A percentile compares a stretch with the other conserved stretches of the same genome.
Evolutionary conservation across 2,113 vertebrate genomes (phyloP).

Genomic region (Grantiella picta): DNA sequence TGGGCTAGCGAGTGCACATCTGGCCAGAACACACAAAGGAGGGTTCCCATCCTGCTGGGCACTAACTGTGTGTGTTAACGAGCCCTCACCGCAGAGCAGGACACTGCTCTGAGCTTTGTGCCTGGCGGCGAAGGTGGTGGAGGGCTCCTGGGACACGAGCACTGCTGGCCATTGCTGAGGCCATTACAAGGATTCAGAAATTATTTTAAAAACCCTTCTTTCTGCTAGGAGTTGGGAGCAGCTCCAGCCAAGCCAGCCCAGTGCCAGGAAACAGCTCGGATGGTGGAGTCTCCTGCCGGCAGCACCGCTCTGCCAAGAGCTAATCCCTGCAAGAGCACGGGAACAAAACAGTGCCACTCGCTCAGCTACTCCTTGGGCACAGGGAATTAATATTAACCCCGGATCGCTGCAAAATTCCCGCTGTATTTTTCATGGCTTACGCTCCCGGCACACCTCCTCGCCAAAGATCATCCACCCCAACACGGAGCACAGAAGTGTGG

Average conservation of each 20-base stretch:
- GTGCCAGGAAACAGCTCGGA: constrained; percentile 41
- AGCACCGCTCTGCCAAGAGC: not conserved
- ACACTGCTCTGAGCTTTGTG: not conserved
- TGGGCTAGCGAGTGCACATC: not conserved
- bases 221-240: not conserved
- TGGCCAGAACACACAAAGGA: not conserved
- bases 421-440: not conserved
- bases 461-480: not conserved
- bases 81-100: rapidly evolving
- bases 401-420: not conserved
- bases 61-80: rapidly evolving
- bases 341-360: not conserved
- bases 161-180: not conserved
- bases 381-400: not conserved
- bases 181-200: not conserved
- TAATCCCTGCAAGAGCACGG: constrained; percentile 2
- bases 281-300: constrained; percentile 31
- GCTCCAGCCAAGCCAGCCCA: not conserved
- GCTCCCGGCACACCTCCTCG: rapidly evolving
- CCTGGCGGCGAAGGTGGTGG: not conserved
- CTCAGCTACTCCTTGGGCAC: not conserved
- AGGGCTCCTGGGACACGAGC: not conserved
- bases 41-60: rapidly evolving
- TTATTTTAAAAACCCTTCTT: not conserved
- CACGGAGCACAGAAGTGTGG: rapidly evolving